Percentiles rank a stretch among this genome's conserved stretches.
These are phyloP conservation scores for Beroe ovata DNA, from an alignment of 37 sponge, comb jelly and placozoan species.

Conservation along the genomic window DNA sequence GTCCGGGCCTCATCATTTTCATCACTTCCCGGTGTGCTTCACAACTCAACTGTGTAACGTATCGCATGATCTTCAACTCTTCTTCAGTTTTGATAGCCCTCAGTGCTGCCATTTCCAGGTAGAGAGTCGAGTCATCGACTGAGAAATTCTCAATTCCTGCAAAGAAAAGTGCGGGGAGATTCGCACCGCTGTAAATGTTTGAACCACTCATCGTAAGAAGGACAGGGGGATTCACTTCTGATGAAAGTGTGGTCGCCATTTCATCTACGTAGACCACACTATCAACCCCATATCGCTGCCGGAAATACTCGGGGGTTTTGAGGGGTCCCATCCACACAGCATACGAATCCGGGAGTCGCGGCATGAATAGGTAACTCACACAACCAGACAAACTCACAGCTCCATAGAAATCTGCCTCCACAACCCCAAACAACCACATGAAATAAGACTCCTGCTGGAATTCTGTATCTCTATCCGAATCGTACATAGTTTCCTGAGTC, in stretches of 20 bases:
- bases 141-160: background rate
- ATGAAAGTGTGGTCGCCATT: background rate
- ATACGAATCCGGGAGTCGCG: slow-evolving; percentile 81
- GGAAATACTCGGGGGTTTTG: background rate
- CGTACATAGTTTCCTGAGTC: slow-evolving; percentile 74
- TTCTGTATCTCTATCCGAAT: slow-evolving; percentile 78
- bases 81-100: slow-evolving; percentile 6
- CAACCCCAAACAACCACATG: slow-evolving; percentile 96
- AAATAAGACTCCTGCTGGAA: slow-evolving; percentile 93
- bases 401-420: slow-evolving; percentile 88
- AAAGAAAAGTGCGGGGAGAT: background rate
- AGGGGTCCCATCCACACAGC: slow-evolving; percentile 90
- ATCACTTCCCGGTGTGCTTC: slow-evolving; percentile 71
- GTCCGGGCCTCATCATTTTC: slow-evolving; percentile 84
- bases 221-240: background rate
- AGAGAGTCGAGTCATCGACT: slow-evolving; percentile 1
- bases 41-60: background rate
- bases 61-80: slow-evolving; percentile 13
- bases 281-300: background rate
- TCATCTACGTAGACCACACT: background rate
- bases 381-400: slow-evolving; percentile 84
- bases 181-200: background rate
- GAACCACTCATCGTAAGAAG: background rate
- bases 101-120: background rate
- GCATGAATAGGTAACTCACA: slow-evolving; percentile 79